These are phyloP conservation scores for Daboia siamensis DNA, from an alignment of 2,113 vertebrate species.

Conservation along the genomic window DNA sequence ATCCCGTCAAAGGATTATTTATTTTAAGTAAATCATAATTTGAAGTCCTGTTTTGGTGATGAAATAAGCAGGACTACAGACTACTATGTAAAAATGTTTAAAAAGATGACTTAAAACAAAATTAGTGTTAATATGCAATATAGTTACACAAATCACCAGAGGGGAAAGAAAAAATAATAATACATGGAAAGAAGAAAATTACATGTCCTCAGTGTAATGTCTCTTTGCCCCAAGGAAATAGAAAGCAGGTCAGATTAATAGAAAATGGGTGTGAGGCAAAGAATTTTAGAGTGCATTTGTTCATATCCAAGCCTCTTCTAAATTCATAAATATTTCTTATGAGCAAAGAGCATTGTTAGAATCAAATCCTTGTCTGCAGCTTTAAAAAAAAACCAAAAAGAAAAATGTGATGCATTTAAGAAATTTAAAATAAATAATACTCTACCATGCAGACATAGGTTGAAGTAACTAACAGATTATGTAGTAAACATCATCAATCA, in stretches of 20 bases:
- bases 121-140: background rate
- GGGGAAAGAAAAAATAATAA: background rate
- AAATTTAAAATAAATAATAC: background rate
- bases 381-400: background rate
- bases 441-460: background rate
- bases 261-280: background rate
- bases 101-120: slow-evolving; percentile 36
- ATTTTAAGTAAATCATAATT: slow-evolving; percentile 32
- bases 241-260: background rate
- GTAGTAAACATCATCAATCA: slow-evolving; percentile 39
- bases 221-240: slow-evolving; percentile 1
- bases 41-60: slow-evolving; percentile 24
- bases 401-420: background rate
- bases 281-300: background rate
- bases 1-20: slow-evolving; percentile 16
- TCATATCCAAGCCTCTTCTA: background rate
- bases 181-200: slow-evolving; percentile 20
- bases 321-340: background rate
- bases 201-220: background rate
- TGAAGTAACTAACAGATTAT: slow-evolving; percentile 19
- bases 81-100: background rate
- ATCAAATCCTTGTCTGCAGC: background rate
- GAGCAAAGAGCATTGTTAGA: background rate
- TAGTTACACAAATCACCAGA: slow-evolving; percentile 22
- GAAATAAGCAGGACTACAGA: slow-evolving; percentile 30